Conservation (phyloP, 1,140 invertebrate genomes). For the Macrocentrus cingulum region DNA sequence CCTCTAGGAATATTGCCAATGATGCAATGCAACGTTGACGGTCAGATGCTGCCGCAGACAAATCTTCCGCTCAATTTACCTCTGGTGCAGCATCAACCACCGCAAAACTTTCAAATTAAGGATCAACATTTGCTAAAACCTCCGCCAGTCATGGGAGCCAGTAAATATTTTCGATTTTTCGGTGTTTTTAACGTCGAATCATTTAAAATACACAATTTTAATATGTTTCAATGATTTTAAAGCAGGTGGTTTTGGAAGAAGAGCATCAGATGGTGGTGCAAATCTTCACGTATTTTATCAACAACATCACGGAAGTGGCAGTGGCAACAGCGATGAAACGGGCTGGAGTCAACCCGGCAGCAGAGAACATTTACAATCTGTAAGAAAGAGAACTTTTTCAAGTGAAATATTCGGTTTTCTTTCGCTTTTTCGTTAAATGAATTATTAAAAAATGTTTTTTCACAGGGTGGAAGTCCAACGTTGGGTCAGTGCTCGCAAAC, state of each 20-base stretch:
- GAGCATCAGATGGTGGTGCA: slow-evolving; percentile 94
- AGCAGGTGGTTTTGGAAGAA: slow-evolving; percentile 81
- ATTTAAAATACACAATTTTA: slow-evolving; percentile 1
- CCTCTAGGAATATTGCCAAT: slow-evolving; percentile 46
- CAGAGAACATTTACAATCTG: slow-evolving; percentile 62
- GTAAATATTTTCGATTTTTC: slow-evolving; percentile 61
- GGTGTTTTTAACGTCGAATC: not conserved
- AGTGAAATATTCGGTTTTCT: no score
- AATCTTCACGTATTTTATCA: slow-evolving; percentile 83
- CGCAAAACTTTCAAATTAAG: slow-evolving; percentile 85
- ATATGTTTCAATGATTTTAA: slow-evolving; percentile 23
- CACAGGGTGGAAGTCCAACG: slow-evolving; percentile 59
- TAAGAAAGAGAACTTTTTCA: no score
- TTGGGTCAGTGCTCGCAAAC: slow-evolving; percentile 57
- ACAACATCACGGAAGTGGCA: slow-evolving; percentile 52
- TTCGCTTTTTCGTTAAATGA: not conserved
- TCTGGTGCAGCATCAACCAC: slow-evolving; percentile 73
- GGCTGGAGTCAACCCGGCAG: slow-evolving; percentile 68
- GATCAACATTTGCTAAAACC: slow-evolving; percentile 93
- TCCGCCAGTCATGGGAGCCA: slow-evolving; percentile 82
- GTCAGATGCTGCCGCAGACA: slow-evolving; percentile 62
- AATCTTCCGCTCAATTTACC: slow-evolving; percentile 76
- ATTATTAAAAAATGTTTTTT: no score
- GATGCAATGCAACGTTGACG: slow-evolving; percentile 48
- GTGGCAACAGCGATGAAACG: slow-evolving; percentile 56